phyloP scores from a whole-genome alignment of 2,797 vertebrate species.

The Babyrousa celebensis region DNA sequence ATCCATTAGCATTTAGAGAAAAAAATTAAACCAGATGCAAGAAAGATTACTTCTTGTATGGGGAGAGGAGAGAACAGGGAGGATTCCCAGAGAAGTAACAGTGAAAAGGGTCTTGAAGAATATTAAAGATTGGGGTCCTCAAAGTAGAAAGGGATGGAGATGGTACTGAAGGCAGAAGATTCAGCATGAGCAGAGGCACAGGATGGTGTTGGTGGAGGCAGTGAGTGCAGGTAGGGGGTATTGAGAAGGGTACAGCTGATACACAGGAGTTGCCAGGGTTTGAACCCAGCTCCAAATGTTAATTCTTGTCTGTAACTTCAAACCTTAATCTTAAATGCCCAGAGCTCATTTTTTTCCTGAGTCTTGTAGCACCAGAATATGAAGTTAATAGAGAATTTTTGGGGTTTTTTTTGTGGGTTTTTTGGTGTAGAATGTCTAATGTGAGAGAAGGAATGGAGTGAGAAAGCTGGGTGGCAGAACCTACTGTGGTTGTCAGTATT shows the following conservation, averaged over 20 bases:
- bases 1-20: not conserved
- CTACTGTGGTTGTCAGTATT: not conserved
- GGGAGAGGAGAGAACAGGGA: not conserved
- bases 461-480: not conserved
- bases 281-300: not conserved
- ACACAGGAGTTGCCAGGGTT: too few relatives aligned
- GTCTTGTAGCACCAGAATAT: not conserved
- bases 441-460: not conserved
- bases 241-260: not conserved
- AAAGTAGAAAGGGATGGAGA: not conserved
- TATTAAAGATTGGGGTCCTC: not conserved
- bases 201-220: too few relatives aligned
- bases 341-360: not conserved
- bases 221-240: too few relatives aligned
- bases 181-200: not conserved
- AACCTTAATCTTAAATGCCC: not conserved
- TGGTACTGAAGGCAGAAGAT: fast-evolving
- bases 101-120: not conserved
- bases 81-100: not conserved
- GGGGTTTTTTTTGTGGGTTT: not conserved
- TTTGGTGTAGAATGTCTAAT: not conserved
- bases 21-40: not conserved
- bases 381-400: not conserved
- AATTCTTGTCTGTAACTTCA: not conserved
- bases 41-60: not conserved